These are phyloP conservation scores for Endotricha flammealis DNA, from an alignment of 2,888 invertebrate species.

Conservation along the genomic window DNA sequence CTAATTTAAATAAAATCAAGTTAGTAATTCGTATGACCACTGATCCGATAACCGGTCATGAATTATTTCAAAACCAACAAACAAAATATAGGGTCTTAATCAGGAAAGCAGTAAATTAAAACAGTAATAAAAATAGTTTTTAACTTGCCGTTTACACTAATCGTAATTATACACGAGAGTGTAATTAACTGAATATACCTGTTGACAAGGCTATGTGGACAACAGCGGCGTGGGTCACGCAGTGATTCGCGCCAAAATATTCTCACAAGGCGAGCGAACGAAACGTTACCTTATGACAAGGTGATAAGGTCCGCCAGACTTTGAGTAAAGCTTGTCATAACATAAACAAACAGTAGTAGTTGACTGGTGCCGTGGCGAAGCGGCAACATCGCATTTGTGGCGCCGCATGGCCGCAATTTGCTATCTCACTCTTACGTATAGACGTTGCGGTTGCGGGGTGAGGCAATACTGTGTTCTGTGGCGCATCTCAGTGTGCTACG, in stretches of 20 bases:
- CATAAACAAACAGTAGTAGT: constrained; percentile 12
- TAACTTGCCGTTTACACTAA: constrained; percentile 21
- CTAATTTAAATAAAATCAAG: no score
- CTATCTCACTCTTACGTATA: constrained; percentile 24
- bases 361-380: constrained; percentile 36
- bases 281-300: background rate
- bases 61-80: background rate
- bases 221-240: constrained; percentile 26
- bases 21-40: background rate
- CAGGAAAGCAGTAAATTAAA: background rate
- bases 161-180: constrained; percentile 32
- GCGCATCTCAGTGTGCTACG: constrained; percentile 38
- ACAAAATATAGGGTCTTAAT: background rate
- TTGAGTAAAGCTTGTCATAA: constrained; percentile 4
- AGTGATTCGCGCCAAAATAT: constrained; percentile 26
- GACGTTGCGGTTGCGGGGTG: constrained; percentile 11
- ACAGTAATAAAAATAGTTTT: constrained; percentile 6
- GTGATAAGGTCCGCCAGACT: background rate
- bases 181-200: constrained; percentile 38
- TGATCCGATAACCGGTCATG: background rate
- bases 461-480: constrained; percentile 34
- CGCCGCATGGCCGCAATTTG: constrained; percentile 23
- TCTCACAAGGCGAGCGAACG: constrained; percentile 10
- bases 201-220: constrained; percentile 37
- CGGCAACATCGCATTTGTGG: constrained; percentile 28